Percentiles rank a stretch among this genome's conserved stretches.
These are phyloP conservation scores for Furcifer pardalis DNA, from an alignment of 2,797 vertebrate genomes.

Conservation along the genomic window DNA sequence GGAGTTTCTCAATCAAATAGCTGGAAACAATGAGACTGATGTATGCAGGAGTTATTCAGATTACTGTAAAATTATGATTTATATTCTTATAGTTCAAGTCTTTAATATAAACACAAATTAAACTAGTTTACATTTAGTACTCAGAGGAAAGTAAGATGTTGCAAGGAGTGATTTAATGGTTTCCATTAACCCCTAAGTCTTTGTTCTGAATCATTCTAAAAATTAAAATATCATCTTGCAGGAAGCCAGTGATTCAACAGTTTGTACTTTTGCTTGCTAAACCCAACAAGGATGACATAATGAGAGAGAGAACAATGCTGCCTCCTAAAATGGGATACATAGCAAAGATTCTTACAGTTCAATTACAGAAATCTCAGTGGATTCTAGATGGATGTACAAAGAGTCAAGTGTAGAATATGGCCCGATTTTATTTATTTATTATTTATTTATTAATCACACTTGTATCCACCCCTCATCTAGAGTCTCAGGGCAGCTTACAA, in stretches of 20 bases:
- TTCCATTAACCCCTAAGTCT: slow-evolving; percentile 28
- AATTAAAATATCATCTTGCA: slow-evolving; percentile 17
- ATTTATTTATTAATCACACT: too few relatives aligned
- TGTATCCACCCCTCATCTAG: too few relatives aligned
- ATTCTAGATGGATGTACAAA: not conserved
- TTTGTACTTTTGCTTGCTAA: slow-evolving; percentile 54
- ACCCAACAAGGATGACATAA: slow-evolving; percentile 13
- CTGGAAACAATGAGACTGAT: slow-evolving; percentile 12
- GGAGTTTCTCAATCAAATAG: slow-evolving; percentile 17
- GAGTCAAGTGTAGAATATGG: not conserved
- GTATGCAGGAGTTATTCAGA: slow-evolving; percentile 23
- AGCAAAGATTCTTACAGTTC: not conserved
- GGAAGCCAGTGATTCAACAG: slow-evolving; percentile 59
- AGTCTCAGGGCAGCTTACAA: too few relatives aligned
- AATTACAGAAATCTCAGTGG: not conserved
- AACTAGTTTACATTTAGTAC: slow-evolving; percentile 24
- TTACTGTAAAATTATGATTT: not conserved
- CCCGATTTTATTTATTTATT: slow-evolving; percentile 1
- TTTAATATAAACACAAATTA: slow-evolving; percentile 40
- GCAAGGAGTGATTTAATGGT: slow-evolving; percentile 31
- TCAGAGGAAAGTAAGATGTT: not conserved
- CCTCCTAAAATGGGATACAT: not conserved
- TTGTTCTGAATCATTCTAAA: slow-evolving; percentile 46
- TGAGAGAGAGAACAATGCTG: not conserved
- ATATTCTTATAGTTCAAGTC: slow-evolving; percentile 10